Evolutionary conservation across 2,888 invertebrate species (phyloP), one percentile per base, ranked within the genome.

Genomic region (Unio pictorum): DNA sequence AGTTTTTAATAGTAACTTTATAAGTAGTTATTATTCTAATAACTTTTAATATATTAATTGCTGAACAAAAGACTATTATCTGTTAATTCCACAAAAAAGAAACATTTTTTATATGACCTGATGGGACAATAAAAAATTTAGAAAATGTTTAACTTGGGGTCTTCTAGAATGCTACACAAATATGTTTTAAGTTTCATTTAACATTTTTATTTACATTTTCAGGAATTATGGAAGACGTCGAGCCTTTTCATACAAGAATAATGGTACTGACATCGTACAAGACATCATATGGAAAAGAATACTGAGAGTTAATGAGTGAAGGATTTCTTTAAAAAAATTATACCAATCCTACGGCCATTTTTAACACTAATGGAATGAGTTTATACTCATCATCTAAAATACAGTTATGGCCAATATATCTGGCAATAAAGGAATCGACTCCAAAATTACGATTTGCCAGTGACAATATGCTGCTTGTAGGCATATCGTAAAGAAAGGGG

Each of bases 401-500:
- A 6, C 68, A 75, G 30, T 45, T 78, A 8, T 78, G 75, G 78
- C 74, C 73, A 59, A 58, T 78, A 17, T 78, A 68, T 61, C 26
- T 78, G 20, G 73, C 75, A 15, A 71, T 78, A 15, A 75, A 75
- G 67, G 75, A 78, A 61, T 65, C 74, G 18, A 57, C 18, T 56
- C 75, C 75, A 15, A 20, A 45, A 0, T 8, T 28, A 8, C 60
- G 72, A 61, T 78, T 78, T 71, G 61, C 73, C 61, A 66, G 75
- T 56, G 66, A 76, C 57, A 76, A 78, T 58, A 60, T 76, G 15
- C 20, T 79, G 4, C 61, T 79, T 4, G 61, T 67, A 18, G 77
- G 67, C 15, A 59, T 79, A 30, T 76, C 76, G 75, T 77, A 79
- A 57, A 75, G 75, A 11, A 77, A 73, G 58, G 76, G 69, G 1